phyloP scores from a whole-genome alignment of 2,888 invertebrate genomes.

The Seladonia tumulorum region DNA sequence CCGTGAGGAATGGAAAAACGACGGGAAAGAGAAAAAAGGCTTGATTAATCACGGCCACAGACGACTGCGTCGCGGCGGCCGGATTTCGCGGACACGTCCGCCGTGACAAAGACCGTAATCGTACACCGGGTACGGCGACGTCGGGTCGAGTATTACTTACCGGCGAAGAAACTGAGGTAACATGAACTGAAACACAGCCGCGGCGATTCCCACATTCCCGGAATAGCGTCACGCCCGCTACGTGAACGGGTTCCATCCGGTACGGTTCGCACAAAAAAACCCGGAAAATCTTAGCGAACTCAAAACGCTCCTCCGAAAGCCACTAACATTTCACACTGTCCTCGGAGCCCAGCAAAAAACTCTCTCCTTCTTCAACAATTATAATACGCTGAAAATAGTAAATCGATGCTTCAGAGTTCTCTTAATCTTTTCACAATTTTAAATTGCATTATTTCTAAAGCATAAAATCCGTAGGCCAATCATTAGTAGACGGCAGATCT shows the following conservation, averaged over 20 bases:
- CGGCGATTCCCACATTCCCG: conserved; percentile 62
- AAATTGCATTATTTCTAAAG: too few relatives aligned
- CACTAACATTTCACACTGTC: background rate
- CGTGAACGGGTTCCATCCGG: conserved; percentile 34
- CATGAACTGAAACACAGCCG: conserved; percentile 56
- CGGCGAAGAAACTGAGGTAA: conserved; percentile 55
- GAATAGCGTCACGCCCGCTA: conserved; percentile 51
- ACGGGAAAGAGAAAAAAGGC: background rate
- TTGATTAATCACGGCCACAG: conserved; percentile 42
- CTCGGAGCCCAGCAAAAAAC: too few relatives aligned
- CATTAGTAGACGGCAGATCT: too few relatives aligned
- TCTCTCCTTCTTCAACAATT: too few relatives aligned
- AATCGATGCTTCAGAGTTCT: too few relatives aligned
- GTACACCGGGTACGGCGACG: conserved; percentile 39
- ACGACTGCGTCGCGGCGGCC: conserved; percentile 21
- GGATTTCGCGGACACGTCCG: conserved; percentile 39
- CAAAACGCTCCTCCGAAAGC: background rate
- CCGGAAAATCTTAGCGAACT: background rate
- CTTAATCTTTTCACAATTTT: too few relatives aligned
- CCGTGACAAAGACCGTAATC: conserved; percentile 54
- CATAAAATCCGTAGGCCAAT: too few relatives aligned
- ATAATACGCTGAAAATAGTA: too few relatives aligned
- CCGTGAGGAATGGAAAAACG: conserved; percentile 6
- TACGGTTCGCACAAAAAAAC: background rate
- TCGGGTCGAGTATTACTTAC: conserved; percentile 53